Percentiles rank a stretch among this genome's conserved stretches.
Conservation (phyloP, 2,113 vertebrate species). For the Boleophthalmus pectinirostris region DNA sequence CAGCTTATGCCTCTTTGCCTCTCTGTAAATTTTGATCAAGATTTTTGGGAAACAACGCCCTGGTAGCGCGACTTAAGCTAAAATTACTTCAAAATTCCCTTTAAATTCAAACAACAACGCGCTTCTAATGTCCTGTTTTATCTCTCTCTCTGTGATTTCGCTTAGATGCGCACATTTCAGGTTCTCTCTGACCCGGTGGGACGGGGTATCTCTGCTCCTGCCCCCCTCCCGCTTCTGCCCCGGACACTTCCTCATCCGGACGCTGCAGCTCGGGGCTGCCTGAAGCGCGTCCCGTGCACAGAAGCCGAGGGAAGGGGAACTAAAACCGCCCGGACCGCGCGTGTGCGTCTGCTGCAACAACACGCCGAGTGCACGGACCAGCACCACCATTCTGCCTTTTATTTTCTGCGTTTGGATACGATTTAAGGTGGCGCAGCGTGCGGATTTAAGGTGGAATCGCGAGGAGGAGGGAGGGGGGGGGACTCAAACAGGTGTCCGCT, state of each 20-base stretch:
- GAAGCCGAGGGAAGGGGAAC: background rate
- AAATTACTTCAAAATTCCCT: too few relatives aligned
- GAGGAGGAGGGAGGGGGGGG: too few relatives aligned
- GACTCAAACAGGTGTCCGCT: constrained; percentile 77
- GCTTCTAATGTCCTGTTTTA: background rate
- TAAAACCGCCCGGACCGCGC: background rate
- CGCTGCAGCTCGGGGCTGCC: background rate
- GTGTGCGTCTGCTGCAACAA: background rate
- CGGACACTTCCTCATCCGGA: constrained; percentile 57
- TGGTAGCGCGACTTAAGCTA: too few relatives aligned
- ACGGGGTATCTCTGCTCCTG: constrained; percentile 1
- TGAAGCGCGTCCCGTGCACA: constrained; percentile 17
- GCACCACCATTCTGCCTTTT: background rate
- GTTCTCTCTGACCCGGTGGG: background rate
- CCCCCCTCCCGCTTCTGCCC: background rate
- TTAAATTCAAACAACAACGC: background rate
- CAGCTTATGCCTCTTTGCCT: too few relatives aligned
- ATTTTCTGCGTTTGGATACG: background rate
- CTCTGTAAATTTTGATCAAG: too few relatives aligned
- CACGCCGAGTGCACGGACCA: background rate
- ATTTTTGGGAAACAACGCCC: too few relatives aligned
- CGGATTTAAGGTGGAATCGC: background rate
- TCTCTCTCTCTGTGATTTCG: too few relatives aligned
- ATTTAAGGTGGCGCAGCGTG: constrained; percentile 7
- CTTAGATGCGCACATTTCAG: too few relatives aligned